Conservation (phyloP, 2,797 vertebrate species). For the Ibycter americanus region DNA sequence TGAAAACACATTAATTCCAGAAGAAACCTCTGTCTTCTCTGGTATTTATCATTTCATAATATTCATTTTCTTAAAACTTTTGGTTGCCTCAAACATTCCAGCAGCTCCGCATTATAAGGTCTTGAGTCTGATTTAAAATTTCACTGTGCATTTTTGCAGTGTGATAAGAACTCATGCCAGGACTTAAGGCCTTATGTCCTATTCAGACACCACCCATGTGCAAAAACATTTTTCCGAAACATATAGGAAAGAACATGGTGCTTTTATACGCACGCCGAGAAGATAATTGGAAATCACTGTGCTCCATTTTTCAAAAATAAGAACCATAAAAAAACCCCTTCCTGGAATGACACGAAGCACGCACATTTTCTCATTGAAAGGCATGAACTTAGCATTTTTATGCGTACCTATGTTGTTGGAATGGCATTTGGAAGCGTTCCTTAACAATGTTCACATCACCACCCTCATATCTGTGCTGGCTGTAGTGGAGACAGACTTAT, state of each 20-base stretch:
- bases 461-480: neutral
- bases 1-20: neutral
- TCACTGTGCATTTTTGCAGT: neutral
- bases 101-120: neutral
- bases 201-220: neutral
- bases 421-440: neutral
- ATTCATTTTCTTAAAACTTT: neutral
- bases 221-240: neutral
- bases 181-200: neutral
- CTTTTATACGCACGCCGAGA: neutral
- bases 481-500: neutral
- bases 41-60: neutral
- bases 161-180: neutral
- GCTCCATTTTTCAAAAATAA: neutral
- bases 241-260: neutral
- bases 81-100: neutral
- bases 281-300: constrained; percentile 10
- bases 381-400: neutral
- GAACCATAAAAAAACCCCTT: neutral
- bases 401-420: neutral
- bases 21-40: neutral
- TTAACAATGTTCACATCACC: neutral
- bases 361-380: neutral
- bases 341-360: neutral
- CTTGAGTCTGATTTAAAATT: neutral